Evolutionary conservation across 1,140 invertebrate genomes (phyloP).

Genomic region (Lordiphosa stackelbergi): DNA sequence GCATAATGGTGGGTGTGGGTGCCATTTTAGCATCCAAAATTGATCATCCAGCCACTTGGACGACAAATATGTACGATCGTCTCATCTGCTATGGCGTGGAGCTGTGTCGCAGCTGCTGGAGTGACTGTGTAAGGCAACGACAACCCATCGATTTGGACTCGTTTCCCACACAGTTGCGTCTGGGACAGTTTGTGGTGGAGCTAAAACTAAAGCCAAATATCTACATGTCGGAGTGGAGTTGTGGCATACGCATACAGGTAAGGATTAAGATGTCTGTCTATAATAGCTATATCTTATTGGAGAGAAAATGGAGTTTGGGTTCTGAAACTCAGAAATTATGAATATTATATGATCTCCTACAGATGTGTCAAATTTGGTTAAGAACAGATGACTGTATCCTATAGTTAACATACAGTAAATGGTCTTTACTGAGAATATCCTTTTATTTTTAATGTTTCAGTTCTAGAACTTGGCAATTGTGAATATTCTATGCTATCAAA

Average conservation of each 20-base stretch:
- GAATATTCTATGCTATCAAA: no score
- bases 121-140: slow-evolving; percentile 17
- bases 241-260: slow-evolving; percentile 17
- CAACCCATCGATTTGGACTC: slow-evolving; percentile 35
- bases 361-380: no score
- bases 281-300: no score
- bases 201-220: slow-evolving; percentile 35
- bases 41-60: slow-evolving; percentile 65
- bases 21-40: slow-evolving; percentile 67
- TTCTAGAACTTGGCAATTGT: no score
- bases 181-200: slow-evolving; percentile 56
- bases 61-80: slow-evolving; percentile 43
- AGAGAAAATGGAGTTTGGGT: no score
- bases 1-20: slow-evolving; percentile 51
- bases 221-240: slow-evolving; percentile 38
- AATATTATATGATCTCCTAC: no score
- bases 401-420: no score
- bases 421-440: no score
- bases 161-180: slow-evolving; percentile 53
- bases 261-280: neutral
- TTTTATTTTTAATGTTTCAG: no score
- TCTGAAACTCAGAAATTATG: no score
- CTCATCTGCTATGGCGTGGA: slow-evolving; percentile 67
- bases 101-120: slow-evolving; percentile 51
- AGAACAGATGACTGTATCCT: no score